Base-by-base conservation (phyloP, 2,113 vertebrate species). In the Seriola aureovittata region DNA sequence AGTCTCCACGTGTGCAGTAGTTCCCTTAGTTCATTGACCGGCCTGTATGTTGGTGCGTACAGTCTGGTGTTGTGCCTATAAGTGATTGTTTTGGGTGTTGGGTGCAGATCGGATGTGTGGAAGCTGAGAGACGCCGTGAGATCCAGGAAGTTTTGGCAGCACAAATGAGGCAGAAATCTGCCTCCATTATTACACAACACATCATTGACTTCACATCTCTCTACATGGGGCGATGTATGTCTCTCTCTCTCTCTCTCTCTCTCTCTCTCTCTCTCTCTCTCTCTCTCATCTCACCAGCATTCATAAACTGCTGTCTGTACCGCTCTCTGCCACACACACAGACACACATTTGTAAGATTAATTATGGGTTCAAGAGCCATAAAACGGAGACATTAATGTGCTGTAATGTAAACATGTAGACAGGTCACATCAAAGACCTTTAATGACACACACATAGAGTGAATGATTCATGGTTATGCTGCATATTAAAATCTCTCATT, bases 81-180 rank as follows among this genome's bases (percentile, higher is more conserved):
- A 65, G 66, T 62, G 32, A 58, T 36, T 40, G 67, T 66, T 58
- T 62, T 21, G n/a, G 54, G 25, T 70, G 42, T 71, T 23, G 50
- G 19, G 25, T 34, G 78, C 73, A 69, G 55, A 85, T 81, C 54
- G 6, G 80, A 85, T 23, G 80, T 25, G 62, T 34, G 34, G 70
- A 85, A 75, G 80, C 62, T 23, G 71, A 57, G 71, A 78, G 79
- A 71, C 55, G 69, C 91, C 78, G 80, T 1, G 78, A 80, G 80
- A 79, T 84, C 40, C 57, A 42, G 66, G 21, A 67, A 84, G 81
- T 73, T 89, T 80, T 72, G 62, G 77, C 40, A 73, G 74, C 68
- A 80, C 75, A 90, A 91, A 91, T 91, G 90, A 91, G 78, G 89
- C 89, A 90, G 80, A 92, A 88, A 92, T 85, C 46, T 67, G 52